Evolutionary conservation across 2,797 vertebrate genomes (phyloP), one percentile per base, ranked within the genome.

Genomic region (Rhabdophis nuchalis): DNA sequence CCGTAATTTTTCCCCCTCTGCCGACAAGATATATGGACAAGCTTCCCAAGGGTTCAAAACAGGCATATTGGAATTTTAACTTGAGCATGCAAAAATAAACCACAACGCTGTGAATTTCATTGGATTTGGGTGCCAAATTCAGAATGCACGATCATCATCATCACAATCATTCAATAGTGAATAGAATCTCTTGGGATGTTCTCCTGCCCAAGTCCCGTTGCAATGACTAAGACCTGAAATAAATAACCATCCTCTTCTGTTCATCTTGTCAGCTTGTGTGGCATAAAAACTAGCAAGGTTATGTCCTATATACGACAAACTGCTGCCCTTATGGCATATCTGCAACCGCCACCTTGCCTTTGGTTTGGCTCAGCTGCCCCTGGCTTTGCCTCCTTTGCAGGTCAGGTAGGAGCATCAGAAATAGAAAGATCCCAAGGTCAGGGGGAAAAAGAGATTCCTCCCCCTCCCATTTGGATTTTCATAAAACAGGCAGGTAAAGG

Each of bases 351-450:
- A 4, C 68, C n/a, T 89, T 52, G 29, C 77, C 25, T 41, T 41
- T 46, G 12, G 36, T 6, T 87, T 53, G 68, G 46, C 32, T 41
- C 72, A 82, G 36, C 20, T 85, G 50, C 50, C 32, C 54, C 50
- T 64, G 25, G 58, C 25, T 64, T 92, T 89, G 53, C 61, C 36
- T 25, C 25, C 27, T 20, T 91, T 57, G 20, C 10, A 1, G 50
- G 52, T 54, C 90, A 64, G 5, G 57, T 36, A 36, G 41, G 4
- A n/a, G 41, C 89, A 56, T n/a, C 5, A 32, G 5, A 16, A 52
- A 32, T 29, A 53, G 82, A 86, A 85, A 89, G 32, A 86, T 56
- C 27, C 52, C 91, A 68, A 85, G 91, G 91, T 89, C 82, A 89
- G n/a, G 57, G 20, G 6, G 0, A 0, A 46, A 12, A 29, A 86